Conservation (phyloP, 2,113 vertebrate genomes). For the Sakesphorus luctuosus region DNA sequence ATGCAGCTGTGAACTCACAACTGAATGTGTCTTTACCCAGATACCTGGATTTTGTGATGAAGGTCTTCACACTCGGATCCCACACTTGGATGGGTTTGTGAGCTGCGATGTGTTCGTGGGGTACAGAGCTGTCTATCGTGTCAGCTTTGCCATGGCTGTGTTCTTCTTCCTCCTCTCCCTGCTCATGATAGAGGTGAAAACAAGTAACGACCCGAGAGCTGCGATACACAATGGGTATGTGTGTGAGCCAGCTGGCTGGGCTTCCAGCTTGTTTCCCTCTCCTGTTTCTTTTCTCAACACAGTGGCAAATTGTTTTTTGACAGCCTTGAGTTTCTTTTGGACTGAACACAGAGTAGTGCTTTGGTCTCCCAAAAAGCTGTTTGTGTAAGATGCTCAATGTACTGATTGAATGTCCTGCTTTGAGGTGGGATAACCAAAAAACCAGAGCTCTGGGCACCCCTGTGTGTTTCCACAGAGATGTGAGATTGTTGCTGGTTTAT, state of each 20-base stretch:
- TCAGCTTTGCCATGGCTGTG: conserved; percentile 90
- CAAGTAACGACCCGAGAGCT: conserved; percentile 87
- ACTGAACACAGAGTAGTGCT: background rate
- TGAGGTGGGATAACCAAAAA: background rate
- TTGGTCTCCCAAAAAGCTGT: background rate
- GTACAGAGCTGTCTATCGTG: conserved; percentile 91
- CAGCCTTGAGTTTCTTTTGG: background rate
- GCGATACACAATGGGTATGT: conserved; percentile 91
- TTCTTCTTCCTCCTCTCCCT: conserved; percentile 86
- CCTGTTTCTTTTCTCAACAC: background rate
- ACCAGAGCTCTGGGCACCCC: background rate
- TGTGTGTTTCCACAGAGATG: background rate
- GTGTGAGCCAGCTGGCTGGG: background rate
- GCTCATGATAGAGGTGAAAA: conserved; percentile 88
- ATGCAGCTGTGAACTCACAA: background rate
- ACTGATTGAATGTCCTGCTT: background rate
- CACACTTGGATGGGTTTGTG: conserved; percentile 66
- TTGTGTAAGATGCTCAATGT: fast-evolving
- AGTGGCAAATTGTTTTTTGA: background rate
- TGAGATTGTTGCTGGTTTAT: background rate
- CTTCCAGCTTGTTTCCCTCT: background rate
- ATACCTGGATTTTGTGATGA: conserved; percentile 93
- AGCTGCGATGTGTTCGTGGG: conserved; percentile 89
- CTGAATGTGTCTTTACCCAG: conserved; percentile 65
- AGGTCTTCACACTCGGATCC: conserved; percentile 71